Evolutionary conservation across 2,797 vertebrate genomes (phyloP).

Genomic region (Loriculus beryllinus): DNA sequence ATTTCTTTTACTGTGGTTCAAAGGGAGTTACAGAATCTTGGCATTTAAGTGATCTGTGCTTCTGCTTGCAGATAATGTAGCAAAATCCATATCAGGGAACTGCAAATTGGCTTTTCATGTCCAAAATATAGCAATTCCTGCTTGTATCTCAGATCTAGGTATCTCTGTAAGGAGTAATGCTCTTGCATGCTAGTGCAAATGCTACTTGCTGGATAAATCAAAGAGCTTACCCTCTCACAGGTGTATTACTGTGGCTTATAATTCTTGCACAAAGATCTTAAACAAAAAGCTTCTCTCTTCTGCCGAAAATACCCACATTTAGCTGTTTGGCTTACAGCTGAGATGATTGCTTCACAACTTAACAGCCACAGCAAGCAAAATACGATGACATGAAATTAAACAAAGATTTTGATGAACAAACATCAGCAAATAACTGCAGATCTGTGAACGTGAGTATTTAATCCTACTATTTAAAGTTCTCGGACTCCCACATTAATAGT

Average conservation of each 20-base stretch:
- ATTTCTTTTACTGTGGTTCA: not conserved
- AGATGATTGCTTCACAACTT: not conserved
- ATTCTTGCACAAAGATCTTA: not conserved
- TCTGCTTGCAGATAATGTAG: not conserved
- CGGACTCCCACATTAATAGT: not conserved
- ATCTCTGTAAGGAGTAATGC: not conserved
- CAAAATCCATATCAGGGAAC: not conserved
- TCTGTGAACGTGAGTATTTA: not conserved
- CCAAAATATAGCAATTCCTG: not conserved
- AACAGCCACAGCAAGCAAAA: not conserved
- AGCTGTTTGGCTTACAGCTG: not conserved
- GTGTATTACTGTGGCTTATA: not conserved
- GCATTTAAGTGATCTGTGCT: not conserved
- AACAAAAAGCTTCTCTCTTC: not conserved
- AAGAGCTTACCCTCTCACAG: not conserved
- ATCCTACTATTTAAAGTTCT: slow-evolving; percentile 8
- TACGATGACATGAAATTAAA: not conserved
- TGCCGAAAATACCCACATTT: not conserved
- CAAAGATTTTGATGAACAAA: not conserved
- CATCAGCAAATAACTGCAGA: not conserved
- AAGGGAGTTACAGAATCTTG: not conserved
- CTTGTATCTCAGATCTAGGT: not conserved
- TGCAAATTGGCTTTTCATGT: not conserved
- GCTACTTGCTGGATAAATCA: not conserved
- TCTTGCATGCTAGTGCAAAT: not conserved